Evolutionary conservation across 1,140 invertebrate genomes (phyloP).

Genomic region (Drosophila sproati): DNA sequence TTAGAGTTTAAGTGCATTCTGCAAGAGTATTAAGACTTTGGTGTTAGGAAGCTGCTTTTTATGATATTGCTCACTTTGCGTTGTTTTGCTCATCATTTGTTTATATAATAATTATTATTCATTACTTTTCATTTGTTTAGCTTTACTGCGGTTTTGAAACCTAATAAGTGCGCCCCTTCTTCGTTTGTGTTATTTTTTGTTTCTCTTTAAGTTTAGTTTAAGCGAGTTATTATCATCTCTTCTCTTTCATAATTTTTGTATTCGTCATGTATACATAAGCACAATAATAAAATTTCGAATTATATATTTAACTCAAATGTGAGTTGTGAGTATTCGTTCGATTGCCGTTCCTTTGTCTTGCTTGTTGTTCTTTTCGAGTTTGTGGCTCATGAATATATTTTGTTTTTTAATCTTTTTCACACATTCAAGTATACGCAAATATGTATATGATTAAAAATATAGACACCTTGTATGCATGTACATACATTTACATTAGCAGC

Average conservation of each 20-base stretch:
- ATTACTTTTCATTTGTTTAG: slow-evolving; percentile 57
- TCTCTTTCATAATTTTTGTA: slow-evolving; percentile 17
- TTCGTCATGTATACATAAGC: slow-evolving; percentile 2
- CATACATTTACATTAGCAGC: slow-evolving; percentile 5
- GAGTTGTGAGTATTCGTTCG: slow-evolving; percentile 8
- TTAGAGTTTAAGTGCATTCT: not conserved
- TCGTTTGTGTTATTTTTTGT: slow-evolving; percentile 4
- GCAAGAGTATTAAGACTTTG: slow-evolving; percentile 35
- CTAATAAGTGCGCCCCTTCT: slow-evolving; percentile 57
- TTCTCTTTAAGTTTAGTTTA: slow-evolving; percentile 24
- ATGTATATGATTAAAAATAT: slow-evolving; percentile 36
- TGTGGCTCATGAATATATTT: slow-evolving; percentile 5
- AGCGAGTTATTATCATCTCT: slow-evolving; percentile 30
- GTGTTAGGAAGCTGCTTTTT: not conserved
- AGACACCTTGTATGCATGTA: slow-evolving; percentile 25
- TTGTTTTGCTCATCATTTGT: slow-evolving; percentile 63
- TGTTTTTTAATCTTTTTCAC: not conserved
- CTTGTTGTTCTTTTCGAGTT: slow-evolving; percentile 10
- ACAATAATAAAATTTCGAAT: slow-evolving; percentile 3
- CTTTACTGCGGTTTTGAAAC: slow-evolving; percentile 73
- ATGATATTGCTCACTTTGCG: slow-evolving; percentile 43
- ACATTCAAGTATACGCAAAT: not conserved
- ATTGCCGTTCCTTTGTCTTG: slow-evolving; percentile 5
- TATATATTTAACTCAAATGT: slow-evolving; percentile 15
- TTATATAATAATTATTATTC: slow-evolving; percentile 63